Conservation (phyloP, 2,888 invertebrate species). For the Tortrix viridana region DNA sequence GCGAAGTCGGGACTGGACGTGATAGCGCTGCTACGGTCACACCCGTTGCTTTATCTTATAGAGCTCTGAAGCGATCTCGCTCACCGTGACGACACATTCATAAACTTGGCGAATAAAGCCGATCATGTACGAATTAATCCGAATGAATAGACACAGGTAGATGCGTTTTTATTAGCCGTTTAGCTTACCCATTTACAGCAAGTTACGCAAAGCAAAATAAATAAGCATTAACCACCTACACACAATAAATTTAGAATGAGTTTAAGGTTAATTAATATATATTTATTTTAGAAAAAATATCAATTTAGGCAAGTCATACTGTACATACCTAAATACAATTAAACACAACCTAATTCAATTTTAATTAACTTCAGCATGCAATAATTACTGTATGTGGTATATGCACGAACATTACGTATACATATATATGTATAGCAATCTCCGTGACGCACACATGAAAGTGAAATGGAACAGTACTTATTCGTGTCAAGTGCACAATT, state of each 20-base stretch:
- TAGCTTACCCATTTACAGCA: conserved; percentile 52
- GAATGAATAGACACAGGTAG: conserved; percentile 40
- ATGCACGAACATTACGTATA: conserved; percentile 45
- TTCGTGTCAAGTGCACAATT: conserved; percentile 84
- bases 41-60: conserved; percentile 62
- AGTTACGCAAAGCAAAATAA: too few relatives aligned
- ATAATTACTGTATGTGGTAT: conserved; percentile 22
- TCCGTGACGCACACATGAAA: conserved; percentile 74
- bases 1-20: conserved; percentile 42
- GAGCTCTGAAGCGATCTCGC: conserved; percentile 70
- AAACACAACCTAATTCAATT: background rate
- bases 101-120: conserved; percentile 65
- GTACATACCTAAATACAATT: background rate
- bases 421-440: conserved; percentile 51
- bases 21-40: conserved; percentile 72
- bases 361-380: background rate
- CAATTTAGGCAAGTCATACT: background rate
- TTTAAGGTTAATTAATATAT: too few relatives aligned
- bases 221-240: too few relatives aligned
- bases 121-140: conserved; percentile 65
- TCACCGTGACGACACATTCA: conserved; percentile 61
- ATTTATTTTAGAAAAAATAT: background rate
- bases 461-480: conserved; percentile 79
- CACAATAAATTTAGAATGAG: too few relatives aligned
- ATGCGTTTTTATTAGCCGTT: conserved; percentile 57